A percentile compares a stretch with the other conserved stretches of the same genome.
These are phyloP conservation scores for Atherinosoma microstoma DNA, from an alignment of 2,797 vertebrate species.

Conservation along the genomic window DNA sequence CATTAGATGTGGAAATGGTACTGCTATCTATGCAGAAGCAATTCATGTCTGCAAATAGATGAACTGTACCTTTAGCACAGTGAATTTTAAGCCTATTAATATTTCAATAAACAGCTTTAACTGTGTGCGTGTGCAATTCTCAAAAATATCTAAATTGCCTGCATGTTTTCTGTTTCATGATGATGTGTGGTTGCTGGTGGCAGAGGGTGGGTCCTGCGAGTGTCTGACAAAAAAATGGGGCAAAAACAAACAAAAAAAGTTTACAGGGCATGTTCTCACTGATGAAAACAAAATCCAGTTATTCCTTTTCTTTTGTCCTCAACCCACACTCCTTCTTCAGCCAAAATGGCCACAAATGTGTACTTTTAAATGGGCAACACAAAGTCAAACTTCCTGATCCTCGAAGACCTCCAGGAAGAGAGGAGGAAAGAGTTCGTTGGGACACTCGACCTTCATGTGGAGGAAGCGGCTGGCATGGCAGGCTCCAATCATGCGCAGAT, in stretches of 20 bases:
- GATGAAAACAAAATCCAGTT: conserved; percentile 27
- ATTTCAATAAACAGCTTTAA: not conserved
- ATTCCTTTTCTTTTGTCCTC: conserved; percentile 11
- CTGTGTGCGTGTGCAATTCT: conserved; percentile 25
- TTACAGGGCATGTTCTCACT: conserved; percentile 25
- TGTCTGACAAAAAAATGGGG: conserved; percentile 16
- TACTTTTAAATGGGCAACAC: not conserved
- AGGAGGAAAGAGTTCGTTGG: conserved; percentile 95
- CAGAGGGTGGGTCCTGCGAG: conserved; percentile 26
- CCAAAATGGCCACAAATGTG: not conserved
- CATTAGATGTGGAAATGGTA: conserved; percentile 26
- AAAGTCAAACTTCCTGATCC: conserved; percentile 90
- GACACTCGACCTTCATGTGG: conserved; percentile 98
- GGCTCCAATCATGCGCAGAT: conserved; percentile 96
- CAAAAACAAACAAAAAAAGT: not conserved
- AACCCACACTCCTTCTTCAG: conserved; percentile 3
- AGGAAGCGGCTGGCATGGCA: conserved; percentile 97
- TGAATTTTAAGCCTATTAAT: conserved; percentile 12
- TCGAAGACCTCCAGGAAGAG: conserved; percentile 95
- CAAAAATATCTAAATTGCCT: conserved; percentile 29
- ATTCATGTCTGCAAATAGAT: conserved; percentile 61
- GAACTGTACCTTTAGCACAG: conserved; percentile 38
- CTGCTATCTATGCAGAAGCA: conserved; percentile 24
- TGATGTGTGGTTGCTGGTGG: conserved; percentile 65
- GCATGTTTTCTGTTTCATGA: conserved; percentile 29